Percentiles rank a stretch among this genome's conserved stretches.
Conservation (phyloP, 2,113 vertebrate genomes). For the Entosphenus tridentatus region DNA sequence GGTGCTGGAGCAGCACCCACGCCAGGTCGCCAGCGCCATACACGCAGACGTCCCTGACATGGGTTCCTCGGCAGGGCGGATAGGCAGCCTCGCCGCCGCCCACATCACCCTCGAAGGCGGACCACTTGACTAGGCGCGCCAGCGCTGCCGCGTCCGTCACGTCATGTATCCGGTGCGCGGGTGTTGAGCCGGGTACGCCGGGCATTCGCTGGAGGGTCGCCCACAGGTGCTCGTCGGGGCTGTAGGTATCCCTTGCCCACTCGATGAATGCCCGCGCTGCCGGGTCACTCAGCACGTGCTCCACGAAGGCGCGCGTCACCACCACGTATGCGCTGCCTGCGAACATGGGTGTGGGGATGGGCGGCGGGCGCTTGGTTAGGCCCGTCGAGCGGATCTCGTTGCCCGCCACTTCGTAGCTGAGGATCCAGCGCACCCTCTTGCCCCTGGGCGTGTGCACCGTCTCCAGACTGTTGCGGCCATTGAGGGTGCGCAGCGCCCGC, state of each 20-base stretch:
- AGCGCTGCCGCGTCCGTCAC: neutral
- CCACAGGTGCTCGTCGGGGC: conserved; percentile 9
- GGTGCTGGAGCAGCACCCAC: conserved; percentile 7
- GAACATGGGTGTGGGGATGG: neutral
- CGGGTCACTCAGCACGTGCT: conserved; percentile 7
- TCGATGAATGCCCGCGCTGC: conserved; percentile 1
- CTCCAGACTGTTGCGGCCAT: conserved; percentile 53
- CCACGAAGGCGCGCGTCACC: conserved; percentile 4
- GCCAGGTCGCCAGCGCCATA: conserved; percentile 9
- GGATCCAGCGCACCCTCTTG: conserved; percentile 38
- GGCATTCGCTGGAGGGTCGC: conserved; percentile 8
- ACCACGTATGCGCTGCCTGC: conserved; percentile 7
- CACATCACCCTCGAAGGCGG: conserved; percentile 7
- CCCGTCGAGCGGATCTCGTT: conserved; percentile 7
- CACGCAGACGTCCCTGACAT: conserved; percentile 7
- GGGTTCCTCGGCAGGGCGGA: conserved; percentile 5
- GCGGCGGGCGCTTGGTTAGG: neutral
- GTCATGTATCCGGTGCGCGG: neutral
- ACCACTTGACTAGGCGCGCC: conserved; percentile 7
- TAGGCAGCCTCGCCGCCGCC: neutral
- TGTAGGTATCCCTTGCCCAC: conserved; percentile 8
- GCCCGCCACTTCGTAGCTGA: conserved; percentile 19
- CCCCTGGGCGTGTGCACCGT: conserved; percentile 19
- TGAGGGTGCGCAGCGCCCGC: conserved; percentile 26
- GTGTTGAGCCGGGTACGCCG: conserved; percentile 3